Evolutionary conservation across 2,113 vertebrate genomes (phyloP).

Genomic region (Nothobranchius kuhntae): DNA sequence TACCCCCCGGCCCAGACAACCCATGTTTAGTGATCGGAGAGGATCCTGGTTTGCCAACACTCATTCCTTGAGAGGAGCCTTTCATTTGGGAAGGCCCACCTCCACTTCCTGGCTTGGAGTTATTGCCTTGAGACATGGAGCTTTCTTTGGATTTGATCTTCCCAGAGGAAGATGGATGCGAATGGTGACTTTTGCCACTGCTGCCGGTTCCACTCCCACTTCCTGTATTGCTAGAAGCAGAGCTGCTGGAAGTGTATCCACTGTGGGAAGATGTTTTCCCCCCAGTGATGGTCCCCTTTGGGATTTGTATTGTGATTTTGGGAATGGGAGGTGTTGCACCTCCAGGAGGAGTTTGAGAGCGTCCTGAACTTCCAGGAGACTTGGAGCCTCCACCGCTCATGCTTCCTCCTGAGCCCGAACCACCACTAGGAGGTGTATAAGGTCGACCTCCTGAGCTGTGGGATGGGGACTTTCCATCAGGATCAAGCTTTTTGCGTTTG

Average conservation of each 20-base stretch:
- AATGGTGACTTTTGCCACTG: slow-evolving; percentile 94
- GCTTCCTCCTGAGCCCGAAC: slow-evolving; percentile 83
- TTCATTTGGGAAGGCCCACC: slow-evolving; percentile 83
- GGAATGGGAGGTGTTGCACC: slow-evolving; percentile 95
- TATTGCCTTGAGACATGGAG: slow-evolving; percentile 85
- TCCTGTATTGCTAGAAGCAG: slow-evolving; percentile 77
- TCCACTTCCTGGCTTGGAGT: slow-evolving; percentile 86
- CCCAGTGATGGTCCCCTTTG: slow-evolving; percentile 92
- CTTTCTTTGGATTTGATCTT: slow-evolving; percentile 95
- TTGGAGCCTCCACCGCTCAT: slow-evolving; percentile 91
- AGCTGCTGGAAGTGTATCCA: slow-evolving; percentile 92
- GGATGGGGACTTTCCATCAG: slow-evolving; percentile 94
- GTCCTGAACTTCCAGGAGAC: slow-evolving; percentile 92
- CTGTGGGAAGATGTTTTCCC: slow-evolving; percentile 93
- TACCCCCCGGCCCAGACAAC: slow-evolving; percentile 78
- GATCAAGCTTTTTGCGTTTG: slow-evolving; percentile 93
- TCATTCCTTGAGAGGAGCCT: slow-evolving; percentile 88
- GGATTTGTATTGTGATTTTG: slow-evolving; percentile 98
- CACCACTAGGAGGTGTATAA: slow-evolving; percentile 93
- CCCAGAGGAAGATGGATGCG: slow-evolving; percentile 91
- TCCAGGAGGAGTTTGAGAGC: slow-evolving; percentile 94
- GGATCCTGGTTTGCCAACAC: slow-evolving; percentile 88
- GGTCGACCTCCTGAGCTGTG: slow-evolving; percentile 91
- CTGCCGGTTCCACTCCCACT: slow-evolving; percentile 65
- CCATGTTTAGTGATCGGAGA: slow-evolving; percentile 95